These are phyloP conservation scores for Papilio aristodemus DNA, from an alignment of 1,140 invertebrate species.

Conservation along the genomic window DNA sequence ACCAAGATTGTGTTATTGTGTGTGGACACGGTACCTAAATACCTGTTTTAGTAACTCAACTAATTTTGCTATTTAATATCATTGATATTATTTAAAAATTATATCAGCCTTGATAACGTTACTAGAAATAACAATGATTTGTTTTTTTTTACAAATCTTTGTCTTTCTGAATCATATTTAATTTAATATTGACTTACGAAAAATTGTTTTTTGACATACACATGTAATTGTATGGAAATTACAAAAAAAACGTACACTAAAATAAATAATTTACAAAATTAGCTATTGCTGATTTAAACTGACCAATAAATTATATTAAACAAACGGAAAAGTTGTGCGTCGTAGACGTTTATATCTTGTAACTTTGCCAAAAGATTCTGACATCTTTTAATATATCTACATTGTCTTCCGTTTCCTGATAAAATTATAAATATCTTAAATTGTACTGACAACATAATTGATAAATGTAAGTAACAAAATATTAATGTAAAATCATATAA, in stretches of 20 bases:
- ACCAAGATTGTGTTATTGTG: no score
- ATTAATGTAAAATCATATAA: no score
- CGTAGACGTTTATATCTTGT: background rate
- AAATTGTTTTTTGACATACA: background rate
- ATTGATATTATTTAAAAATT: no score
- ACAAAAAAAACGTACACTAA: background rate
- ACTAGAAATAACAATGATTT: no score
- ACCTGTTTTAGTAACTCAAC: no score
- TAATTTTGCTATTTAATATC: no score
- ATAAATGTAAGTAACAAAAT: no score
- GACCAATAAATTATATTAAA: background rate
- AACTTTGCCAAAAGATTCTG: background rate
- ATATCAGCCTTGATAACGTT: no score
- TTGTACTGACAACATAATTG: no score
- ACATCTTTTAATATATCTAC: background rate
- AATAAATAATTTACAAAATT: background rate
- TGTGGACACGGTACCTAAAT: no score
- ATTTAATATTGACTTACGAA: background rate
- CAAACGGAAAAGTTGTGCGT: background rate
- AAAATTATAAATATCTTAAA: background rate
- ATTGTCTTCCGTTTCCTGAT: constrained; percentile 6
- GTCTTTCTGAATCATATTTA: background rate
- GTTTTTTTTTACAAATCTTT: no score
- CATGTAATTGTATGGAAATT: background rate
- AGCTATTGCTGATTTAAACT: background rate